A percentile compares a stretch with the other conserved stretches of the same genome.
These are phyloP conservation scores for Linnaemya vulpina DNA, from an alignment of 2,888 invertebrate species.

Conservation along the genomic window DNA sequence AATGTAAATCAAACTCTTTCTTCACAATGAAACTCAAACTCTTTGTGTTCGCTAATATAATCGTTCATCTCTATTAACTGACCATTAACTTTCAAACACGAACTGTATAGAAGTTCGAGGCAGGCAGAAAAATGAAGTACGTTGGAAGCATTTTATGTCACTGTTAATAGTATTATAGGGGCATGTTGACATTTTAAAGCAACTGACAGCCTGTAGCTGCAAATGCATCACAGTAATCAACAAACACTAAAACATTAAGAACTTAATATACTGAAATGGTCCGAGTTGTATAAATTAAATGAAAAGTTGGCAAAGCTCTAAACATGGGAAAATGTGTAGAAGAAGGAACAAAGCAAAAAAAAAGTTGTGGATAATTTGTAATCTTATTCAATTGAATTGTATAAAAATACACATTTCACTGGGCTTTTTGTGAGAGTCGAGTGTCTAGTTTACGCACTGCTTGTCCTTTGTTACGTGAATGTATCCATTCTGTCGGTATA, in stretches of 20 bases:
- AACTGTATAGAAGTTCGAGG: background rate
- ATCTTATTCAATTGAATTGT: conserved; percentile 39
- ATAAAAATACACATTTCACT: background rate
- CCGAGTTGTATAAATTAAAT: conserved; percentile 29
- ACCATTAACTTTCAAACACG: background rate
- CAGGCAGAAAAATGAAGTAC: conserved; percentile 25
- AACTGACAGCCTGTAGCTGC: conserved; percentile 49
- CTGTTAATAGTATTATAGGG: conserved; percentile 63
- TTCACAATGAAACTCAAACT: no score
- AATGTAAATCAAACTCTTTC: no score
- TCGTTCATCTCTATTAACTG: background rate
- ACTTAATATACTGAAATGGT: background rate
- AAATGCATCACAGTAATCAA: conserved; percentile 40
- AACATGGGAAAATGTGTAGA: conserved; percentile 18
- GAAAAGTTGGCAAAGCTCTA: conserved; percentile 6
- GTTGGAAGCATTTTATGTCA: conserved; percentile 62
- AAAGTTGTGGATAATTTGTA: conserved; percentile 31
- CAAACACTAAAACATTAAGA: conserved; percentile 4
- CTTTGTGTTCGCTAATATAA: background rate
- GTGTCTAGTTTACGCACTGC: conserved; percentile 9
- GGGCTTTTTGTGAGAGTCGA: background rate
- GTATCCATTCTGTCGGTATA: conserved; percentile 21
- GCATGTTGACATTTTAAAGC: conserved; percentile 62
- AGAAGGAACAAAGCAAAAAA: background rate
- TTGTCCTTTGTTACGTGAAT: background rate